Base-by-base conservation (phyloP, 2,888 invertebrate species). In the Dasysyrphus albostriatus region DNA sequence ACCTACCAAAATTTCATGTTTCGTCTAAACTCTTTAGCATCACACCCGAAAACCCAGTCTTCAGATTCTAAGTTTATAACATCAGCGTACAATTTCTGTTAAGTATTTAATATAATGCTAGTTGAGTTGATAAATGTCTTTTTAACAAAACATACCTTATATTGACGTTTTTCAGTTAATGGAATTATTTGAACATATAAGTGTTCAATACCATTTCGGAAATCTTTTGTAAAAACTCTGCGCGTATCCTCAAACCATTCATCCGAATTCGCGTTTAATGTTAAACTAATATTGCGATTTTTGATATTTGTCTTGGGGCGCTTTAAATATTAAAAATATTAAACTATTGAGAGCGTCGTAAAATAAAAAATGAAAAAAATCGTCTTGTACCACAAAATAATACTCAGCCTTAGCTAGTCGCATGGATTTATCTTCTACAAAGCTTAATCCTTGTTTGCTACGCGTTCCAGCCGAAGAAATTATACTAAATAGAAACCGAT, bases 11-110 rank as follows among this genome's bases (percentile, higher is more conserved):
- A 93, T 93, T 95, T 93, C 87, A 94, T 93, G 12, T 93, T 91
- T 29, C 93, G 93, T 89, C 93, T 92, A 1, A 94, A 92, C 39
- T 93, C 92, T 83, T 94, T 93, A 1, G 96, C 95, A 75, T 94
- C 94, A 90, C 97, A 97, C 16, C 95, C 96, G 90, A 95, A 97
- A 19, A 97, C 92, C 97, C 97, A 98, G 88, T 96, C 95, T 58
- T 94, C 94, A 32, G 94, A 94, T 63, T 95, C 95, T 14, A 96
- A 93, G 91, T 96, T 96, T 1, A 95, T 91, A 0, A 95, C 94
- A 89, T 96, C 95, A 2, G 97, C 93, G 0, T 95, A 95, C 37
- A 91, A 79, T 88, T 90, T 91, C 89, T 91, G 59, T 10, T 51
- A 80, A 67, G 42, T 56, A 34, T 10, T 76, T 12, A 74, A 61